Conservation (phyloP, 1,140 invertebrate genomes). For the Helicoverpa zea region DNA sequence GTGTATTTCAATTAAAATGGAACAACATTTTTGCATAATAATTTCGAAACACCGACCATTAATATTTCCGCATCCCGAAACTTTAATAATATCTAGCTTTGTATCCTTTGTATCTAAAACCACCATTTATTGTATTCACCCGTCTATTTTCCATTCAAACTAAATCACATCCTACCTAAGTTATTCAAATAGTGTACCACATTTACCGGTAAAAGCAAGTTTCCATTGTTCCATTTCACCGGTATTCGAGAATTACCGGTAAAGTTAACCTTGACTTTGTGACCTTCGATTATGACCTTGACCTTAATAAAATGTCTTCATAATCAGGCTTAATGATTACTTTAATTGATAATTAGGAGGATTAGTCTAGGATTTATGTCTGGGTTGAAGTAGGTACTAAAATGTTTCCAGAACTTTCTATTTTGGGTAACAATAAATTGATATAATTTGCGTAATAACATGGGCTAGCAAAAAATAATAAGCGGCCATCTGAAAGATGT, state of each 20-base stretch:
- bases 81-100: conserved; percentile 8
- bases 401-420: not conserved
- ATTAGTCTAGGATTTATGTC: not conserved
- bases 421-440: no score
- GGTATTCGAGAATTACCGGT: not conserved
- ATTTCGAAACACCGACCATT: conserved; percentile 3
- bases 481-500: no score
- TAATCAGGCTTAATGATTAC: conserved; percentile 7
- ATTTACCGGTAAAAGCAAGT: conserved; percentile 10
- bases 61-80: conserved; percentile 13
- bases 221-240: not conserved
- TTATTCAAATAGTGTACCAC: not conserved
- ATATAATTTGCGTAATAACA: no score
- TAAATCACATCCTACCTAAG: not conserved
- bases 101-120: not conserved
- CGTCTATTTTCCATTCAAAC: not conserved
- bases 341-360: conserved; percentile 5
- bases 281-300: conserved; percentile 13
- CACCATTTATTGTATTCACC: not conserved
- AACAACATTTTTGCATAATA: not conserved
- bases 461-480: not conserved
- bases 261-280: not conserved
- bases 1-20: not conserved
- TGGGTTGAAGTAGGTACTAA: not conserved
- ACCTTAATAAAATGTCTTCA: conserved; percentile 5